These are phyloP conservation scores for Microplitis demolitor DNA, from an alignment of 1,140 invertebrate genomes.

Conservation along the genomic window DNA sequence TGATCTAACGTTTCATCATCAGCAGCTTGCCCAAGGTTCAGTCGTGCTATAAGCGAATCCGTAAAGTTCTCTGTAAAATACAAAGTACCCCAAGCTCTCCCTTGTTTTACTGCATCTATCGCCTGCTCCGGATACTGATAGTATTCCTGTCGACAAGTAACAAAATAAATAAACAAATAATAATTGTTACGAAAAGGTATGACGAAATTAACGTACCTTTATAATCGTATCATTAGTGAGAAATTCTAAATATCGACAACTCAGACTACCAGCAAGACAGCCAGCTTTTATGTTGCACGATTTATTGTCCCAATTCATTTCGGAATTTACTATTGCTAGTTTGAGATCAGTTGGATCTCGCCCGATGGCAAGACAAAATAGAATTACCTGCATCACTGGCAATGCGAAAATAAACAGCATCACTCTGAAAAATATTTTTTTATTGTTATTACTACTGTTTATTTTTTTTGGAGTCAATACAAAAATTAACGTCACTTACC, in stretches of 20 bases:
- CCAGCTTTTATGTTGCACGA: conserved; percentile 60
- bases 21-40: conserved; percentile 70
- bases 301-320: conserved; percentile 69
- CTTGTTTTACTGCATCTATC: conserved; percentile 71
- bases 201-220: conserved; percentile 47
- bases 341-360: conserved; percentile 84
- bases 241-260: conserved; percentile 76
- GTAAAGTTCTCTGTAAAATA: conserved; percentile 88
- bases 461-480: not conserved
- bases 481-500: conserved; percentile 58
- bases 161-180: too few relatives aligned
- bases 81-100: conserved; percentile 84
- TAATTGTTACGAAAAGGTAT: too few relatives aligned
- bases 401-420: conserved; percentile 92
- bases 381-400: conserved; percentile 91
- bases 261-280: conserved; percentile 73
- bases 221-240: conserved; percentile 70
- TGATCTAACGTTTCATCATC: conserved; percentile 79
- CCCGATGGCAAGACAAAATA: conserved; percentile 94
- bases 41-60: conserved; percentile 73
- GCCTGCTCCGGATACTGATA: conserved; percentile 72
- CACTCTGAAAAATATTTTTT: conserved; percentile 64
- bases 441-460: not conserved
- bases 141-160: conserved; percentile 64
- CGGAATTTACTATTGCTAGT: conserved; percentile 85